A percentile compares a stretch with the other conserved stretches of the same genome.
phyloP scores from a whole-genome alignment of 2,888 invertebrate genomes.

The Pachydiplax longipennis region DNA sequence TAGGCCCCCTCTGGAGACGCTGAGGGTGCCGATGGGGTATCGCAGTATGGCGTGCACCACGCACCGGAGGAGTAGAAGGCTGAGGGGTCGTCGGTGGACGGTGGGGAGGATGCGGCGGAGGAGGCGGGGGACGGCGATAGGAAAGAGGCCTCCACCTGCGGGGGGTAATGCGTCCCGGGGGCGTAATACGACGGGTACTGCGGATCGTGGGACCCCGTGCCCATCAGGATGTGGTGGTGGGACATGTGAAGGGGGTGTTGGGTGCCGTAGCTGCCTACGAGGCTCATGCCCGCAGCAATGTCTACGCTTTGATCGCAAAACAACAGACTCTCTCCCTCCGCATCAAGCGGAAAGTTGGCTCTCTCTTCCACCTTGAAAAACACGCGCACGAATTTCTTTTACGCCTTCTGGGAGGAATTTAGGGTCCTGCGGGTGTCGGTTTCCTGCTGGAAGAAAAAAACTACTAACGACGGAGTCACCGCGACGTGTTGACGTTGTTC shows the following conservation, averaged over 20 bases:
- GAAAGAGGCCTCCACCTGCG: background rate
- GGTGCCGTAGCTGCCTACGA: conserved; percentile 32
- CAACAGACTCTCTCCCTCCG: background rate
- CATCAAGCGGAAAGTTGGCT: background rate
- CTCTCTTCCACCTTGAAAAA: background rate
- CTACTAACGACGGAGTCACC: no score
- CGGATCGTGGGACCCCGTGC: background rate
- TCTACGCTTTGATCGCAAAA: background rate
- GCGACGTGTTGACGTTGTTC: no score
- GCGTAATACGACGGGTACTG: background rate
- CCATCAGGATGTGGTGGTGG: background rate
- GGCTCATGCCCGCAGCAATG: background rate
- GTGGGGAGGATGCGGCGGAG: background rate
- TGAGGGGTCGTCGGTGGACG: background rate
- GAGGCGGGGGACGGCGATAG: background rate
- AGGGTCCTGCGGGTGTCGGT: background rate
- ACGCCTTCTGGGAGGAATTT: background rate
- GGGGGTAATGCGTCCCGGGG: background rate
- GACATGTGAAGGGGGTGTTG: conserved; percentile 24
- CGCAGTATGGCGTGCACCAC: background rate
- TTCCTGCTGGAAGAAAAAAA: no score
- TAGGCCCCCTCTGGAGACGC: conserved; percentile 46
- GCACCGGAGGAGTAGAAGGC: background rate
- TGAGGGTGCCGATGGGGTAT: conserved; percentile 28
- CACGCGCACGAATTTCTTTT: background rate